Evolutionary conservation across 2,797 vertebrate species (phyloP).

Genomic region (Micrastur ruficollis): DNA sequence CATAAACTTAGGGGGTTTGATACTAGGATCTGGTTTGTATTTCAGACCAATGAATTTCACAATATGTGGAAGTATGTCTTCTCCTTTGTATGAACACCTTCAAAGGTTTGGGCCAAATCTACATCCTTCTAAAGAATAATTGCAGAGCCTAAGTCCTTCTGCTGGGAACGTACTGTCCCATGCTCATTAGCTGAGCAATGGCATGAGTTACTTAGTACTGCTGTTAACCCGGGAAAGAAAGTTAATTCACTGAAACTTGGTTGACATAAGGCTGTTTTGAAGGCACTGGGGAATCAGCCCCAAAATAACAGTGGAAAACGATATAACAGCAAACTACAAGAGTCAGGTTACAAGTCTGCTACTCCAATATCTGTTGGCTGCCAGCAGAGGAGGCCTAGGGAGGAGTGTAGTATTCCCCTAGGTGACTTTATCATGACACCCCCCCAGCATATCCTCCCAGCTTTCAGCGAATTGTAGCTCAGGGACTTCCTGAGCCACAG

Average conservation of each 20-base stretch:
- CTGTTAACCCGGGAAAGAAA: not conserved
- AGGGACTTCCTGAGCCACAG: slow-evolving; percentile 26
- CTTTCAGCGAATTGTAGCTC: slow-evolving; percentile 50
- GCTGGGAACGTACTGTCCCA: not conserved
- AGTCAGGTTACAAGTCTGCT: not conserved
- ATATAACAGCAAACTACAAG: not conserved
- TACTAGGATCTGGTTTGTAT: not conserved
- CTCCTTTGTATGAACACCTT: not conserved
- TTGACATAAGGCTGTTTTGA: not conserved
- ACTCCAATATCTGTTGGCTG: not conserved
- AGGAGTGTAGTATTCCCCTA: not conserved
- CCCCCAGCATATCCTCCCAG: not conserved
- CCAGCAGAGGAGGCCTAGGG: not conserved
- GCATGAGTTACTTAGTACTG: not conserved
- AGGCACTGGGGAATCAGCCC: not conserved
- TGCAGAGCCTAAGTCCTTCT: not conserved
- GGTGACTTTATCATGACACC: not conserved
- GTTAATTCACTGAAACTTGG: not conserved
- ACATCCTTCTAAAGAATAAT: not conserved
- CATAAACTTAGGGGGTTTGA: not conserved
- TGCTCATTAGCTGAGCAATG: not conserved
- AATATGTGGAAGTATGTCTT: not conserved
- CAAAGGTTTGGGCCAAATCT: not conserved
- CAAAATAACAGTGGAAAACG: not conserved
- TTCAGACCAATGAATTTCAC: not conserved